A percentile compares a stretch with the other conserved stretches of the same genome.
Conservation (phyloP, 2,113 vertebrate genomes). For the Poecile atricapillus region DNA sequence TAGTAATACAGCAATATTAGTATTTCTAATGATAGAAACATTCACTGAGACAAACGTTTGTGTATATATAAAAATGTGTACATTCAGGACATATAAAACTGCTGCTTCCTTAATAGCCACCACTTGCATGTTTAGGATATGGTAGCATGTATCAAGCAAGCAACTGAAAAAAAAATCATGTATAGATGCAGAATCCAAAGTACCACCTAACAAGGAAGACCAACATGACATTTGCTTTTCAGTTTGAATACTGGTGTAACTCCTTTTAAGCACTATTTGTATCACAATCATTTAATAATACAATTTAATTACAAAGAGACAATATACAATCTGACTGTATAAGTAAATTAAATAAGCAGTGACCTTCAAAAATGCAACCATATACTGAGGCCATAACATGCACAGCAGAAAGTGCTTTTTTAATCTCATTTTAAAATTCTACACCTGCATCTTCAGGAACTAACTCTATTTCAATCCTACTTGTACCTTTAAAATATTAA, state of each 20-base stretch:
- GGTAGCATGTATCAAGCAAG: neutral
- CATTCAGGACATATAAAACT: neutral
- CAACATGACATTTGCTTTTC: neutral
- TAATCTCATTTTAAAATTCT: neutral
- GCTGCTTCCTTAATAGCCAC: neutral
- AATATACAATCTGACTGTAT: neutral
- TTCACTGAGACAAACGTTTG: neutral
- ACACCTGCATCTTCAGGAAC: neutral
- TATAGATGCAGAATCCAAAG: neutral
- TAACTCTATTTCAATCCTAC: neutral
- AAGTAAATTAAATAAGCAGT: neutral
- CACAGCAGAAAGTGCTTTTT: neutral
- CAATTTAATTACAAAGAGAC: neutral
- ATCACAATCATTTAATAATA: neutral
- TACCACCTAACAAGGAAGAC: neutral
- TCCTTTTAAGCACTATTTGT: neutral
- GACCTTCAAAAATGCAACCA: neutral
- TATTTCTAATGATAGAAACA: neutral
- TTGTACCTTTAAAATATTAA: neutral
- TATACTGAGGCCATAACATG: neutral
- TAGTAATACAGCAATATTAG: neutral
- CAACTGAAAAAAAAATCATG: neutral
- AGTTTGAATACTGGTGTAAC: neutral
- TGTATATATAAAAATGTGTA: neutral
- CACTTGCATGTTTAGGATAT: neutral